Evolutionary conservation across 2,113 vertebrate species (phyloP), one percentile per base, ranked within the genome.

Genomic region (Chloebia gouldiae): DNA sequence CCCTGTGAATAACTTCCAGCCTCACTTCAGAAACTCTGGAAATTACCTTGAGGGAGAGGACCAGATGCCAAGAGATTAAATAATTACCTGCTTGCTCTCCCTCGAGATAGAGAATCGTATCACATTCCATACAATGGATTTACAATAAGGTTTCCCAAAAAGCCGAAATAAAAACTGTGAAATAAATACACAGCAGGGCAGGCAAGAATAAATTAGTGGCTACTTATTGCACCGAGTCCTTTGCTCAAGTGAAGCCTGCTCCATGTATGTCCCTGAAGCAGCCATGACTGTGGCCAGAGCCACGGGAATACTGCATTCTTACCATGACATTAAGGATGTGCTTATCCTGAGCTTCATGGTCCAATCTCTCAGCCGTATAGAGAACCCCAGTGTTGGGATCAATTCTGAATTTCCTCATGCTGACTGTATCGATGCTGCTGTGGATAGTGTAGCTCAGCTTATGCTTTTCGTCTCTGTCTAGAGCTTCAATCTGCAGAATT

Each of bases 301-400:
- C 22, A 49, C 49, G 21, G 19, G 35, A 86, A 79, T 71, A 70
- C 11, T 87, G 61, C 24, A 50, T 33, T 75, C 98, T 98, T 98
- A 99, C 99, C 98, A 99, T 99, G 76, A 99, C 92, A 10, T 99
- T 99, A 79, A 99, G 98, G 92, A 99, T 98, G 96, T 99, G 99
- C 92, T 99, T 98, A 76, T 98, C 98, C 73, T 98, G 98, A 72
- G 98, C 98, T 95, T 99, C 99, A 0, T 99, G 99, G 96, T 99
- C 99, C 75, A 99, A 98, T 53, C 98, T 98, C 88, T 99, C 99
- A 1, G 98, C 94, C 0, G 99, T 99, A 73, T 98, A 99, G 78
- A 99, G 98, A 51, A 98, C 97, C 1, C 99, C 99, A 0, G 98
- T 97, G 72, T 93, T 97, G 22, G 99, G 97, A 87, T 99, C 98